Conservation (phyloP, 2,797 vertebrate species). For the Chloroceryle amazona region DNA sequence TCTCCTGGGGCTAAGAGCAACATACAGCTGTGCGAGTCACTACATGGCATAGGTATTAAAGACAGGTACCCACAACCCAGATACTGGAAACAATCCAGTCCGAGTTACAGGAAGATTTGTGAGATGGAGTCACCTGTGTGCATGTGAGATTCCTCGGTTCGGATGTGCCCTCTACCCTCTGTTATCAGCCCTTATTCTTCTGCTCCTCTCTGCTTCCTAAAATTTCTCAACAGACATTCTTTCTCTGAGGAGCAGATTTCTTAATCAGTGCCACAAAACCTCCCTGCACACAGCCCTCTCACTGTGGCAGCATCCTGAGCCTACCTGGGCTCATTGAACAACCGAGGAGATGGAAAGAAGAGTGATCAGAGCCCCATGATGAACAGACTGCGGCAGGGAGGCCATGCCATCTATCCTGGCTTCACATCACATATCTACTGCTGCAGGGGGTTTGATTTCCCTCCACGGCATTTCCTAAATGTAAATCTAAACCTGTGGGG, state of each 20-base stretch:
- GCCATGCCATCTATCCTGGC: fast-evolving
- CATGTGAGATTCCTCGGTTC: fast-evolving
- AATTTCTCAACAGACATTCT: neutral
- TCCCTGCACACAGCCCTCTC: neutral
- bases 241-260: neutral
- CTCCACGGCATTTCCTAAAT: neutral
- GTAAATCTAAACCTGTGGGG: neutral
- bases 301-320: neutral
- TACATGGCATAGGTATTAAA: neutral
- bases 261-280: neutral
- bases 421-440: fast-evolving
- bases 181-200: neutral
- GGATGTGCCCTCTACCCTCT: neutral
- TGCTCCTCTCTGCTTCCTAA: neutral
- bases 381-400: neutral
- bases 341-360: fast-evolving
- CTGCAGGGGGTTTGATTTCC: neutral
- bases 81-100: neutral
- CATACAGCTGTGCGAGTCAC: neutral
- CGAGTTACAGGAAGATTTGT: neutral
- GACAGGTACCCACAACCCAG: neutral
- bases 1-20: neutral
- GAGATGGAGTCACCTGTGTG: neutral
- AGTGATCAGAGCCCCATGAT: fast-evolving
- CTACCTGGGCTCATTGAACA: neutral